phyloP scores from a whole-genome alignment of 2,113 vertebrate species.

The Thamnophis sirtalis region DNA sequence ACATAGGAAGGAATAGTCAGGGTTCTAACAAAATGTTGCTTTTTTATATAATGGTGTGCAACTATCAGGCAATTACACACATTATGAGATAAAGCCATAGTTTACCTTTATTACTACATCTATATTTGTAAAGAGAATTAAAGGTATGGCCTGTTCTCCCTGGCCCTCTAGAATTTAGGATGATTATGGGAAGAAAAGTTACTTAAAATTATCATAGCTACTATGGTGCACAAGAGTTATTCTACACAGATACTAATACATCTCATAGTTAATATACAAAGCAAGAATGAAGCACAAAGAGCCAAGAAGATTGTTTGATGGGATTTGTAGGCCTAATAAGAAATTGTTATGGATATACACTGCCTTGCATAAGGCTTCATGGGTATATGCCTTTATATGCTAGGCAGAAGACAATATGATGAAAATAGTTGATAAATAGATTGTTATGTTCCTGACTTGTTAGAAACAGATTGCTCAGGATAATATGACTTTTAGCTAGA shows the following conservation, averaged over 20 bases:
- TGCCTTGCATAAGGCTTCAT: background rate
- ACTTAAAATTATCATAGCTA: background rate
- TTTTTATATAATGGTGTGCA: background rate
- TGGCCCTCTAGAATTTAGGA: background rate
- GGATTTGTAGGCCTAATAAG: background rate
- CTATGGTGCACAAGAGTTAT: background rate
- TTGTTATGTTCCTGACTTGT: background rate
- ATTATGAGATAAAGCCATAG: background rate
- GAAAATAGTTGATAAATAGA: background rate
- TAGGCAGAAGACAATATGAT: background rate
- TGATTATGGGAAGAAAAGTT: background rate
- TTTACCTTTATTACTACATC: background rate
- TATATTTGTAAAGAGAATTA: background rate
- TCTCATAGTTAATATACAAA: background rate
- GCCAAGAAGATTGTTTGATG: background rate
- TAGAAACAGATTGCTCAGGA: background rate
- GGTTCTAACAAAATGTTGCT: background rate
- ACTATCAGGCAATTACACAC: background rate
- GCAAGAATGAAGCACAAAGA: background rate
- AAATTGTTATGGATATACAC: background rate
- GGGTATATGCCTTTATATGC: background rate
- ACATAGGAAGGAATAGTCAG: background rate
- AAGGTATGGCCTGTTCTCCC: background rate
- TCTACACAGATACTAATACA: background rate
- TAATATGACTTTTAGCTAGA: background rate